phyloP scores from a whole-genome alignment of 92 coral and sea anemone genomes.

The Epizoanthus illoricatus region DNA sequence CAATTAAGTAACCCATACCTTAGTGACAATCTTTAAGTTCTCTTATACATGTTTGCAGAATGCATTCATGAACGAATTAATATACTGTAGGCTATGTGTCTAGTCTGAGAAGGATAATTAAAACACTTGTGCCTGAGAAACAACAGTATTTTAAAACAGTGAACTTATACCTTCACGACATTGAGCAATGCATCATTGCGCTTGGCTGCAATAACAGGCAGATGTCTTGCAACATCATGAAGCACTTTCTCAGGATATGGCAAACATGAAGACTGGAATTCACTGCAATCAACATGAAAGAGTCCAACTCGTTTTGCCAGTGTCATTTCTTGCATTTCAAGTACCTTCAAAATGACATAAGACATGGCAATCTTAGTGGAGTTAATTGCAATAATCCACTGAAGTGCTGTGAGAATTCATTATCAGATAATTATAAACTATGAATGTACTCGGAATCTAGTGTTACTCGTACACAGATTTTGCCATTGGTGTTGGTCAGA shows the following conservation, averaged over 20 bases:
- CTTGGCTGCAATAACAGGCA: conserved; percentile 88
- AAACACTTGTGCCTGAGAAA: background rate
- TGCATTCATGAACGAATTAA: too few species aligned
- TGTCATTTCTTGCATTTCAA: conserved; percentile 78
- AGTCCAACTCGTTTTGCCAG: conserved; percentile 79
- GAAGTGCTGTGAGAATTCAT: background rate
- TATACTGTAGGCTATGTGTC: background rate
- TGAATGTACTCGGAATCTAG: too few species aligned
- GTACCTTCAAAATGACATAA: conserved; percentile 49
- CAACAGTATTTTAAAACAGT: too few species aligned
- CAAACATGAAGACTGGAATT: conserved; percentile 71
- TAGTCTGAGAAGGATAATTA: background rate
- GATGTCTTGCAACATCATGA: conserved; percentile 67
- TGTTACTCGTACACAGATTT: background rate
- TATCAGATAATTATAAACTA: background rate
- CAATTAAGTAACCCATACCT: too few species aligned
- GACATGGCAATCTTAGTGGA: too few species aligned
- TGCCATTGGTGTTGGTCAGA: too few species aligned
- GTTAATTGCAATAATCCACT: too few species aligned
- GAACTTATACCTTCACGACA: conserved; percentile 78
- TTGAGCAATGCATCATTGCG: conserved; percentile 79
- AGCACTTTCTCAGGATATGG: conserved; percentile 83
- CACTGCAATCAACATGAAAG: conserved; percentile 71
- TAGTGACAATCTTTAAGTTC: too few species aligned
- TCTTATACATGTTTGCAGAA: too few species aligned